Base-by-base conservation (phyloP, 2,113 vertebrate species). In the Hippocampus mohnikei region DNA sequence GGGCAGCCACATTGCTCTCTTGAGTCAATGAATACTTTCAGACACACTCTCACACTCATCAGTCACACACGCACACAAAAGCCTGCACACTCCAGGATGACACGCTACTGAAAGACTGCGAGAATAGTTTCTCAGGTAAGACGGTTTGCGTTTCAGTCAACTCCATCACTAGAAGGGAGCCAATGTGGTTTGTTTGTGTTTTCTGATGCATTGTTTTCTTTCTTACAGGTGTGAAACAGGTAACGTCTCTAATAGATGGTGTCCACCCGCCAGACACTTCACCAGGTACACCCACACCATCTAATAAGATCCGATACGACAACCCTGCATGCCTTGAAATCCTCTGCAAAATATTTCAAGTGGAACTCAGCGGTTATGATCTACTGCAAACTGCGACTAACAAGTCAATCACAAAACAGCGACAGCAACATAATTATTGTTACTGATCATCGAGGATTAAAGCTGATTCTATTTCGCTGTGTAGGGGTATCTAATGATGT, bases 1-100 rank as follows among this genome's bases (percentile, higher is more conserved):
- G 81, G 80, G 85, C 86, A 85, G 85, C 79, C 82, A 82, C 86
- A 91, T 81, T 82, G 89, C 85, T 89, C 90, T 89, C 84, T 74
- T 75, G 90, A 90, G 87, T 84, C 83, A 76, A 70, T 4, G 75
- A 88, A 80, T 75, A 81, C 83, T 81, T 79, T 83, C 80, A 66
- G 85, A 88, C 86, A 76, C 84, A 58, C 83, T 84, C 78, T 83
- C 70, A 78, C 84, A 85, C 74, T 85, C 79, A 78, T 77, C 81
- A 74, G 77, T 80, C 44, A 40, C 70, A 71, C 80, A 76, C 79
- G 66, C 76, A 73, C 71, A 44, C 42, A 13, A 37, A 72, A 69
- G 72, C 74, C 76, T 52, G 67, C 81, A 81, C 77, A 76, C 77
- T 82, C 77, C 76, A 88, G 89, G 82, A 93, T 93, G 91, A 90